phyloP scores from a whole-genome alignment of 1,140 invertebrate species.

The Propsilocerus akamusi region DNA sequence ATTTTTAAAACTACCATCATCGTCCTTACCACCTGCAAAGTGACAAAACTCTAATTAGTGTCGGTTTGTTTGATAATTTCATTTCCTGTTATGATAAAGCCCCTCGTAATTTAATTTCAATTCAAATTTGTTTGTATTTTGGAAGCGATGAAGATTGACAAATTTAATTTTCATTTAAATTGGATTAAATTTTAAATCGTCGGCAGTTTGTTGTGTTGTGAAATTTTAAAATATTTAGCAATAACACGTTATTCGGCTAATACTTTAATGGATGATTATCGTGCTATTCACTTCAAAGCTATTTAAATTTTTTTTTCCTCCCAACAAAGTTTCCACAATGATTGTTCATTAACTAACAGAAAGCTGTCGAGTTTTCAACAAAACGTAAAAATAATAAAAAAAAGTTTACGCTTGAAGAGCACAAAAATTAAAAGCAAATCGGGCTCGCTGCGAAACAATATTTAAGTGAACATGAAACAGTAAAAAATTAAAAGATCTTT shows the following conservation, averaged over 20 bases:
- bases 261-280: too few relatives aligned
- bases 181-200: too few relatives aligned
- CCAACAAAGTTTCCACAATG: too few relatives aligned
- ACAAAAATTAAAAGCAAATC: not conserved
- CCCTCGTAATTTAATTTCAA: not conserved
- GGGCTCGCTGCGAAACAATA: not conserved
- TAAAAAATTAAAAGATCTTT: not conserved
- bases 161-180: constrained; percentile 1
- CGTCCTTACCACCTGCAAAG: constrained; percentile 20
- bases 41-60: not conserved
- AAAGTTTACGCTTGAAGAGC: constrained; percentile 1
- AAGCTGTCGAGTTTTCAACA: not conserved
- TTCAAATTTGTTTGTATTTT: not conserved
- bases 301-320: too few relatives aligned
- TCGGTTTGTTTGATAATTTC: not conserved
- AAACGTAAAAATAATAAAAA: too few relatives aligned
- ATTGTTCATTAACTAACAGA: too few relatives aligned
- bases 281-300: too few relatives aligned
- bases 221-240: too few relatives aligned
- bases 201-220: too few relatives aligned
- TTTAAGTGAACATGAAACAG: not conserved
- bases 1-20: constrained; percentile 23
- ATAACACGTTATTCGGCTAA: too few relatives aligned
- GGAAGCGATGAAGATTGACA: not conserved
- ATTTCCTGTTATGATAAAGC: not conserved